Evolutionary conservation across 2,797 vertebrate genomes (phyloP).

Genomic region (Pelodytes ibericus): DNA sequence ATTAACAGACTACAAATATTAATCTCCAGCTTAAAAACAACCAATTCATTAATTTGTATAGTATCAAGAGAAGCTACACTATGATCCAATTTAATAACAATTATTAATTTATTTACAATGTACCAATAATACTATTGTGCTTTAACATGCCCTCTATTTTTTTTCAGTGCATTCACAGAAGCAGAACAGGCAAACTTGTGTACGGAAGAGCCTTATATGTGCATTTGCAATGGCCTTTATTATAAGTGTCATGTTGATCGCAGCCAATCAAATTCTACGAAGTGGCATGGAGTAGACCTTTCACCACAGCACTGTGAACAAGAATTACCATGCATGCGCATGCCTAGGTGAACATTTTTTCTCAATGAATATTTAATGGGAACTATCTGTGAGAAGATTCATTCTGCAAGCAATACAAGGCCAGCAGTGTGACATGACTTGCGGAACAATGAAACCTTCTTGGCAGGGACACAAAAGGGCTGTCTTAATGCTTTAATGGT

Average conservation of each 20-base stretch:
- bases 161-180: conserved; percentile 82
- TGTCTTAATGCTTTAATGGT: conserved; percentile 87
- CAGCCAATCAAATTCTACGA: conserved; percentile 98
- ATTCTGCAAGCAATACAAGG: conserved; percentile 68
- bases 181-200: conserved; percentile 89
- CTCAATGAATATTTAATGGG: conserved; percentile 64
- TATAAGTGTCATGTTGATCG: conserved; percentile 98
- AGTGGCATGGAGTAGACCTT: conserved; percentile 94
- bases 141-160: not conserved
- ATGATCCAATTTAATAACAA: not conserved
- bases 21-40: too few relatives aligned
- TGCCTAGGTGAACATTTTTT: conserved; percentile 79
- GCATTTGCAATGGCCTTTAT: conserved; percentile 99
- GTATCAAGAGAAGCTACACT: not conserved
- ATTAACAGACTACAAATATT: too few relatives aligned
- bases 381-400: conserved; percentile 59
- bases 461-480: conserved; percentile 97
- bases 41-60: too few relatives aligned
- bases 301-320: conserved; percentile 77
- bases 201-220: conserved; percentile 97
- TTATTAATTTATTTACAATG: not conserved
- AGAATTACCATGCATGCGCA: conserved; percentile 81
- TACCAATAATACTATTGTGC: not conserved
- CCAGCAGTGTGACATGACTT: conserved; percentile 74
- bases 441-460: conserved; percentile 80